A percentile compares a stretch with the other conserved stretches of the same genome.
phyloP scores from a whole-genome alignment of 1,140 invertebrate genomes.

The Zelostemma sp. region DNA sequence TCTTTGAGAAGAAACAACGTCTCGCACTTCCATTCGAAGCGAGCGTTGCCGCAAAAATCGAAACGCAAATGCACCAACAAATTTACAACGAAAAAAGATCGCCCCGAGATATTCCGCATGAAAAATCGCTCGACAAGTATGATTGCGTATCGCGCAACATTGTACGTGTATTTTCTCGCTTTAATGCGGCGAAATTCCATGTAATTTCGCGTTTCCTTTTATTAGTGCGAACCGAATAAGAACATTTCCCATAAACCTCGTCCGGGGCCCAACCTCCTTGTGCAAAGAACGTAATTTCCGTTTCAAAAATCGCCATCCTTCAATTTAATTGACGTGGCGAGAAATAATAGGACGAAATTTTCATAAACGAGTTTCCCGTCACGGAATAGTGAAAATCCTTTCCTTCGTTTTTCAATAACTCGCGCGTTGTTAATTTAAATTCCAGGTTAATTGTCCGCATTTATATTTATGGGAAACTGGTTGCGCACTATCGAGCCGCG shows the following conservation, averaged over 20 bases:
- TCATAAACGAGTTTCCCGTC: background rate
- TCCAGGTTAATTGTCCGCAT: slow-evolving; percentile 7
- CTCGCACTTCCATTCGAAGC: no score
- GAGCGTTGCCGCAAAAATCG: no score
- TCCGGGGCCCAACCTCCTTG: no score
- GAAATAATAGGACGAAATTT: background rate
- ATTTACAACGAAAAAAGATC: no score
- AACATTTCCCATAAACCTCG: background rate
- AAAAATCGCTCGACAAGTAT: no score
- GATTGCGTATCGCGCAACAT: no score
- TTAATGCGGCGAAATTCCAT: no score
- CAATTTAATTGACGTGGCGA: background rate
- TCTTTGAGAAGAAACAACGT: background rate
- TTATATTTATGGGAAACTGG: slow-evolving; percentile 7
- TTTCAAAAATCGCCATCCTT: background rate
- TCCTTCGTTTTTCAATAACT: background rate
- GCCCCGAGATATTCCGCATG: no score
- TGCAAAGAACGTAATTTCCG: background rate
- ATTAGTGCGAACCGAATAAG: background rate
- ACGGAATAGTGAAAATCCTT: background rate
- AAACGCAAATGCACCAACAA: no score
- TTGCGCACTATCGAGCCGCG: background rate
- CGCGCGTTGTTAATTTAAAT: slow-evolving; percentile 3
- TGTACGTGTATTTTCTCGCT: no score
- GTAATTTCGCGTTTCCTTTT: background rate